Conservation (phyloP, 2,888 invertebrate species). For the Caenorhabditis uteleia region DNA sequence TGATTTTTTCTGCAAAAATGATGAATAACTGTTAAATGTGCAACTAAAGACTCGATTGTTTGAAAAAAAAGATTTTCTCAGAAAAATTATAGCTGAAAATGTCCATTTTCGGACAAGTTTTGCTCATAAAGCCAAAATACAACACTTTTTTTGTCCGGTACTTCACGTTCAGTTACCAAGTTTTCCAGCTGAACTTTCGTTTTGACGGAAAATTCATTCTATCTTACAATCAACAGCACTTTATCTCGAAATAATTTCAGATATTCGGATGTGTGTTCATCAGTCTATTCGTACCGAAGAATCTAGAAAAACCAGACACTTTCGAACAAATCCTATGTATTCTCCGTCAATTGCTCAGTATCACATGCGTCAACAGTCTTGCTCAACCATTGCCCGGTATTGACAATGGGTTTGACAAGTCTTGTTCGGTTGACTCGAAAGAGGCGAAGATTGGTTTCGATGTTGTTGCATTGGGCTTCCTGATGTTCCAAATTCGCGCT, state of each 20-base stretch:
- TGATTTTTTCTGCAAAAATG: too few species aligned
- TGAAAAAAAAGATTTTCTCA: too few species aligned
- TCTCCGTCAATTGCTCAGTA: conserved; percentile 85
- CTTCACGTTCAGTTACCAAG: too few species aligned
- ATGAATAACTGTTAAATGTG: too few species aligned
- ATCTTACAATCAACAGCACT: too few species aligned
- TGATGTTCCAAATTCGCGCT: conserved; percentile 87
- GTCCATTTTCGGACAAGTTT: too few species aligned
- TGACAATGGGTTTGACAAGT: conserved; percentile 69
- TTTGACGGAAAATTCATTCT: too few species aligned
- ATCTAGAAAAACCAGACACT: conserved; percentile 1
- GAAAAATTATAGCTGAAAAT: too few species aligned
- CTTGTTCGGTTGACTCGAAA: conserved; percentile 80
- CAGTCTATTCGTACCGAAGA: conserved; percentile 13
- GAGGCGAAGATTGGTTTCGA: conserved; percentile 93
- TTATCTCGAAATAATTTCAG: conserved; percentile 74
- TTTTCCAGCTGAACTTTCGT: too few species aligned
- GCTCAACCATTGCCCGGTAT: not conserved
- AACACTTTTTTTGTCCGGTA: too few species aligned
- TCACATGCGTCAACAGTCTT: conserved; percentile 79
- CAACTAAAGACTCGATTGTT: too few species aligned
- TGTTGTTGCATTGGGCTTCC: conserved; percentile 88
- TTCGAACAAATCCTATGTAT: conserved; percentile 72
- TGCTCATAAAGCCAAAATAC: too few species aligned
- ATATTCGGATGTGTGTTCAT: conserved; percentile 84